A percentile compares a stretch with the other conserved stretches of the same genome.
phyloP scores from a whole-genome alignment of 2,113 vertebrate species.

The Megalops atlanticus region DNA sequence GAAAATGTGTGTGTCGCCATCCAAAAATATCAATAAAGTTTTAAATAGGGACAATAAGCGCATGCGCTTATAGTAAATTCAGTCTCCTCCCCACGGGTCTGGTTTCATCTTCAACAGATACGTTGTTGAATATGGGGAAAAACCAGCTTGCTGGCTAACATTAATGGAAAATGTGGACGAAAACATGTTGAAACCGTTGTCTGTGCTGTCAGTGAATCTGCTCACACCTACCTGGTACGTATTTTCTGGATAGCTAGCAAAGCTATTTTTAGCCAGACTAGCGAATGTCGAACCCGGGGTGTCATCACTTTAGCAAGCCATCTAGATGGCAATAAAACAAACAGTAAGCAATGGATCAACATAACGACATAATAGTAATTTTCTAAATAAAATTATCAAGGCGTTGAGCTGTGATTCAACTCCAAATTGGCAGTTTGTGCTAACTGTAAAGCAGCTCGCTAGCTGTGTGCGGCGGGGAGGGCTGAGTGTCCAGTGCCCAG shows the following conservation, averaged over 20 bases:
- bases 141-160: neutral
- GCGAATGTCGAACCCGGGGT: neutral
- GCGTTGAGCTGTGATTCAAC: too few relatives aligned
- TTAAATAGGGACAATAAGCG: neutral
- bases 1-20: neutral
- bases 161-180: neutral
- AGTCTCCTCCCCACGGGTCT: neutral
- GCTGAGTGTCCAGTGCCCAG: neutral
- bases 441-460: neutral
- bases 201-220: neutral
- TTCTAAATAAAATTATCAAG: too few relatives aligned
- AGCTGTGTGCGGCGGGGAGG: neutral
- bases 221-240: neutral
- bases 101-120: neutral
- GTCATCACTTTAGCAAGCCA: neutral
- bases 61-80: slow-evolving; percentile 16
- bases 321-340: neutral
- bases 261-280: neutral
- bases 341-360: neutral
- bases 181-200: neutral
- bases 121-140: slow-evolving; percentile 15
- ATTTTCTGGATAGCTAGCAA: neutral
- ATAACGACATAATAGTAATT: neutral
- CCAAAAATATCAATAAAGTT: slow-evolving; percentile 32
- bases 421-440: neutral